These are phyloP conservation scores for Anisognathus igniventris DNA, from an alignment of 2,797 vertebrate genomes.

Conservation along the genomic window DNA sequence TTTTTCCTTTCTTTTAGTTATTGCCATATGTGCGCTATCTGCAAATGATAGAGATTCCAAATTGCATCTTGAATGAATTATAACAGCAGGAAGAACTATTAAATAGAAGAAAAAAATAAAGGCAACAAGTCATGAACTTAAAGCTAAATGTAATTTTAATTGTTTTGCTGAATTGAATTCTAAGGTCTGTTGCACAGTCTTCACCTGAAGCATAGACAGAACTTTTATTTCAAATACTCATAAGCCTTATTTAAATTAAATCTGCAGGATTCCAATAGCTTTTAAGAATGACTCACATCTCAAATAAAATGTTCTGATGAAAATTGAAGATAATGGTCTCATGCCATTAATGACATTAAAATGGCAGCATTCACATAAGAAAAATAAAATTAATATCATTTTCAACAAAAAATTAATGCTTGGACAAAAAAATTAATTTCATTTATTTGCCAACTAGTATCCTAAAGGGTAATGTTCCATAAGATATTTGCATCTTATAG, in stretches of 20 bases:
- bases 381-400: neutral
- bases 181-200: neutral
- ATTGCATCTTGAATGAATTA: neutral
- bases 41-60: neutral
- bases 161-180: slow-evolving; percentile 1
- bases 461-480: neutral
- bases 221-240: neutral
- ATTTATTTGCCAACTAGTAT: neutral
- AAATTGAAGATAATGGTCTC: neutral
- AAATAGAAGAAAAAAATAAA: neutral
- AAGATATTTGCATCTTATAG: neutral
- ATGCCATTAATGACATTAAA: neutral
- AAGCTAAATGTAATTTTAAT: slow-evolving; percentile 5
- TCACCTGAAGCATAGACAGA: neutral
- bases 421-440: neutral
- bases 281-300: neutral
- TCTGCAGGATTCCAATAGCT: neutral
- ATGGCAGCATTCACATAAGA: neutral
- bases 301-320: neutral
- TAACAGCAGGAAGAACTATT: neutral
- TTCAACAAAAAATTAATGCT: neutral
- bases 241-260: neutral
- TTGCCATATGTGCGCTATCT: neutral
- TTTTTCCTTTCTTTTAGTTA: neutral
- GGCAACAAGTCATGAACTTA: neutral